Evolutionary conservation across 2,113 vertebrate species (phyloP).

Genomic region (Archilochus colubris): DNA sequence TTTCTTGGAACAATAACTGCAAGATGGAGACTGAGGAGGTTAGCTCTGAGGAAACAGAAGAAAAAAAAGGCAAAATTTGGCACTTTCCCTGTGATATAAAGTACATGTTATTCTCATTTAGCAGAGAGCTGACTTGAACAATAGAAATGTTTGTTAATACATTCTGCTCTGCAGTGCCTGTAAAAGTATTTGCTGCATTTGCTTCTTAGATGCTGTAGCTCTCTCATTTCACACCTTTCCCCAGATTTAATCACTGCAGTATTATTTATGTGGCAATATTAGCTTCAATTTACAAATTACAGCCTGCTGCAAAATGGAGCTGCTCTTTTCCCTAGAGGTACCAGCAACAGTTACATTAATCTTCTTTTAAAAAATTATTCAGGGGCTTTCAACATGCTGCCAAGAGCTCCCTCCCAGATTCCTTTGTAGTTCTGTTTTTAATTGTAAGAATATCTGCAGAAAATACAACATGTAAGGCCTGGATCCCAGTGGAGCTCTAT

Average conservation of each 20-base stretch:
- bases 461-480: slow-evolving; percentile 60
- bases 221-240: slow-evolving; percentile 75
- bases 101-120: slow-evolving; percentile 76
- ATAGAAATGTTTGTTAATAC: slow-evolving; percentile 72
- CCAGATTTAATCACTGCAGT: slow-evolving; percentile 67
- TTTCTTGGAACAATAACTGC: slow-evolving; percentile 61
- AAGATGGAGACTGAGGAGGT: slow-evolving; percentile 59
- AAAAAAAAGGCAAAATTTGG: slow-evolving; percentile 65
- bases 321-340: slow-evolving; percentile 46
- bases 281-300: slow-evolving; percentile 70
- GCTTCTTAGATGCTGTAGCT: slow-evolving; percentile 45
- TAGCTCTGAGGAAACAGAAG: slow-evolving; percentile 45
- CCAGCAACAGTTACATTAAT: slow-evolving; percentile 48
- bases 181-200: slow-evolving; percentile 67
- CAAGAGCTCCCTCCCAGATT: slow-evolving; percentile 56
- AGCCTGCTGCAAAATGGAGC: slow-evolving; percentile 35
- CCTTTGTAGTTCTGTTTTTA: slow-evolving; percentile 66
- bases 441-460: slow-evolving; percentile 63
- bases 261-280: slow-evolving; percentile 66
- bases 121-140: slow-evolving; percentile 59
- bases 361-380: slow-evolving; percentile 63
- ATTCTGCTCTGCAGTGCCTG: background rate
- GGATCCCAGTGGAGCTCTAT: slow-evolving; percentile 52
- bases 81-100: slow-evolving; percentile 68
- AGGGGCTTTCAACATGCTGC: slow-evolving; percentile 54